phyloP scores from a whole-genome alignment of 2,797 vertebrate species.

The Sebastes variabilis region DNA sequence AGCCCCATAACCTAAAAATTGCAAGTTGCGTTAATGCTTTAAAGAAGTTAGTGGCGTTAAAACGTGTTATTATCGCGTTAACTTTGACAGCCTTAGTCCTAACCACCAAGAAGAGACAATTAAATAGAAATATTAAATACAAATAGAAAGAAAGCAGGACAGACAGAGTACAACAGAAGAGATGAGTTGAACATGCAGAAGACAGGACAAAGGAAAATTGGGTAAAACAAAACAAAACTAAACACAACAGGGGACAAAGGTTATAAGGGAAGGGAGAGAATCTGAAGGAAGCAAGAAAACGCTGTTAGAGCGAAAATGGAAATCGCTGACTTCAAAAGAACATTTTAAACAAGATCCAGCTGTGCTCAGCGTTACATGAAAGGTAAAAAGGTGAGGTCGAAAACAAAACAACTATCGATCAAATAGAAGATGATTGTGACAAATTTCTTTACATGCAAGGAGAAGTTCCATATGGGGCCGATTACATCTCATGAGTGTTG shows the following conservation, averaged over 20 bases:
- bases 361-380: slow-evolving; percentile 28
- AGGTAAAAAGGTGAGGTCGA: slow-evolving; percentile 57
- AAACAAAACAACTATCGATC: not conserved
- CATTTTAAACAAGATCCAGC: not conserved
- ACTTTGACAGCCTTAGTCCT: no score
- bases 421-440: slow-evolving; percentile 24
- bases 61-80: no score
- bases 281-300: slow-evolving; percentile 13
- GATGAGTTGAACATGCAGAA: not conserved
- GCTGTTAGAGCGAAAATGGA: slow-evolving; percentile 43
- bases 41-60: no score
- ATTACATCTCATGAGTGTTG: slow-evolving; percentile 10
- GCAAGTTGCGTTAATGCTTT: no score
- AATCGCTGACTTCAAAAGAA: slow-evolving; percentile 52
- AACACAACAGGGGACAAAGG: not conserved
- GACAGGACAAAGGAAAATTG: not conserved
- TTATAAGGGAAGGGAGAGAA: slow-evolving; percentile 1
- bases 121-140: not conserved
- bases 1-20: no score
- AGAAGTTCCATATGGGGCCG: not conserved
- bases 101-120: not conserved
- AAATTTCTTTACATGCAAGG: slow-evolving; percentile 18
- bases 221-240: not conserved
- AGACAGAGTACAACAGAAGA: not conserved
- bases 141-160: not conserved